Conservation (phyloP, 2,113 vertebrate genomes). For the Forbesichthys papilliferus region DNA sequence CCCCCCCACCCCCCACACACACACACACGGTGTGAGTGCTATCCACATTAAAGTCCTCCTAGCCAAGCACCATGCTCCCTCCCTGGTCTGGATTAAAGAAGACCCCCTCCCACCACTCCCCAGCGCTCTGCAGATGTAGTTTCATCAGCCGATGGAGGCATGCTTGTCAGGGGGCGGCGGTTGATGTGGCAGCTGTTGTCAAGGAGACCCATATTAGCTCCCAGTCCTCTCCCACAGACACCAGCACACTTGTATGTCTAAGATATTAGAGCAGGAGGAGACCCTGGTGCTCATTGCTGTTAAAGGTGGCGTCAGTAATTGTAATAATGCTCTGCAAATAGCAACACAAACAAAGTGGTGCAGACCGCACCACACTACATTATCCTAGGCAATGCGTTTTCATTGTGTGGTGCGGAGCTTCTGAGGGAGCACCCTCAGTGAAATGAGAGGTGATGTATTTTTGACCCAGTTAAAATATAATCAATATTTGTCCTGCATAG, state of each 20-base stretch:
- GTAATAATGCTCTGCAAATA: too few relatives aligned
- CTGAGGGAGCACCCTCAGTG: too few relatives aligned
- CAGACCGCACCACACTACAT: too few relatives aligned
- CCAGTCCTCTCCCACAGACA: conserved; percentile 30
- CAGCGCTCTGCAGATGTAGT: conserved; percentile 22
- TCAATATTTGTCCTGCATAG: too few relatives aligned
- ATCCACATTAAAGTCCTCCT: too few relatives aligned
- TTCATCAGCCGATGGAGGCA: conserved; percentile 40
- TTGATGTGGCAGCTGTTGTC: conserved; percentile 42
- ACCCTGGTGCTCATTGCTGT: conserved; percentile 36
- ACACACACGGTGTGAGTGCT: neutral
- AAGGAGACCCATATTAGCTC: conserved; percentile 32
- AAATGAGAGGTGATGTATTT: too few relatives aligned
- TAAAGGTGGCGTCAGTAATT: too few relatives aligned
- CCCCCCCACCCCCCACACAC: neutral
- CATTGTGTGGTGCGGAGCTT: too few relatives aligned
- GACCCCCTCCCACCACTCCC: neutral
- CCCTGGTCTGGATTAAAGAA: neutral
- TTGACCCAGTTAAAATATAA: too few relatives aligned
- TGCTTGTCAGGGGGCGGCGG: conserved; percentile 15
- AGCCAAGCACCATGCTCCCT: too few relatives aligned
- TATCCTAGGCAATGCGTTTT: too few relatives aligned
- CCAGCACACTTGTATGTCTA: conserved; percentile 30
- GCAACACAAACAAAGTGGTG: too few relatives aligned
- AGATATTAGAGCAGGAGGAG: conserved; percentile 29